A percentile compares a stretch with the other conserved stretches of the same genome.
Evolutionary conservation across 2,888 invertebrate species (phyloP).

Genomic region (Oegoconia quadripuncta): DNA sequence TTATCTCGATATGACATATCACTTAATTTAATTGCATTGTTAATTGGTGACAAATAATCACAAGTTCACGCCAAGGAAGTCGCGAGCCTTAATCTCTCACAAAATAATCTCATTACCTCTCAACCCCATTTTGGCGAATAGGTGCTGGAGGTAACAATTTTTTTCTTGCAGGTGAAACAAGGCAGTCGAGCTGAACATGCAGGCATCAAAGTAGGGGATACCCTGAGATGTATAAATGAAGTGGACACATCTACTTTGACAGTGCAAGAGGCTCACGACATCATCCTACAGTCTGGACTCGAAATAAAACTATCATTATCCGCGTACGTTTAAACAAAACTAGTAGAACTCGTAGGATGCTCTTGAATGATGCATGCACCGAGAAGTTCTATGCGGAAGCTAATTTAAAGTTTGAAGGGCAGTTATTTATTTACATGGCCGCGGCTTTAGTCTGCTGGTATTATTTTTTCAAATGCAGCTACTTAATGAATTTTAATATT

Average conservation of each 20-base stretch:
- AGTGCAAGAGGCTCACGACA: conserved; percentile 38
- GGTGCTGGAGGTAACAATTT: too few species aligned
- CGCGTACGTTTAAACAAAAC: conserved; percentile 36
- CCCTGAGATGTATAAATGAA: conserved; percentile 33
- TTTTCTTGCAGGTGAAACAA: conserved; percentile 31
- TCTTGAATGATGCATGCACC: conserved; percentile 42
- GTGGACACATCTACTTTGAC: conserved; percentile 33
- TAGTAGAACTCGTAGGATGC: conserved; percentile 25
- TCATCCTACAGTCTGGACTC: conserved; percentile 36
- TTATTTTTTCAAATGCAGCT: conserved; percentile 21
- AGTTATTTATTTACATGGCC: conserved; percentile 36
- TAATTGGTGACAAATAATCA: too few species aligned
- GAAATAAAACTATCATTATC: conserved; percentile 33
- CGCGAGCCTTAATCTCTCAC: too few species aligned
- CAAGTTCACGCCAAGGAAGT: too few species aligned
- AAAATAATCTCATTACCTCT: too few species aligned
- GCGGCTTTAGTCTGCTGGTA: conserved; percentile 16
- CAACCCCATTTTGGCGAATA: too few species aligned
- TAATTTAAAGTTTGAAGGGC: conserved; percentile 53
- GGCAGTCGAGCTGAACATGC: conserved; percentile 37
- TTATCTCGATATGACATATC: too few species aligned
- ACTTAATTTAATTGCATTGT: too few species aligned
- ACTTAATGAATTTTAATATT: background rate
- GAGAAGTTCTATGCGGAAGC: conserved; percentile 35
- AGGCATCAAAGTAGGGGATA: conserved; percentile 36